Evolutionary conservation across 2,888 invertebrate species (phyloP).

Genomic region (Brenthis daphne): DNA sequence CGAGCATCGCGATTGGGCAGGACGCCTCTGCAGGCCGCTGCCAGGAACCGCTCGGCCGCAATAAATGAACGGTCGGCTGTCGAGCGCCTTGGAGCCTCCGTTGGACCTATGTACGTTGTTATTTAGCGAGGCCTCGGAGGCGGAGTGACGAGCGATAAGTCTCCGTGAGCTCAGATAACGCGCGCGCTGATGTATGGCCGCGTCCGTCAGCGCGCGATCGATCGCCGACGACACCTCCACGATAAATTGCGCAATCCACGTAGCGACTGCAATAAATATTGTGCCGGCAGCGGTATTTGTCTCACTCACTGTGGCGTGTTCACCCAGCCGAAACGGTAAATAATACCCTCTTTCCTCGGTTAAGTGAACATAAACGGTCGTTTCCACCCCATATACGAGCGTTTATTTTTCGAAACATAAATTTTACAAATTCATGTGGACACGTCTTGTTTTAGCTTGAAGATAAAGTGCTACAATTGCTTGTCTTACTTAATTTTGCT

Average conservation of each 20-base stretch:
- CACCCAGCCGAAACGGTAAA: conserved; percentile 81
- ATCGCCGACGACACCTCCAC: conserved; percentile 78
- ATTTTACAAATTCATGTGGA: conserved; percentile 75
- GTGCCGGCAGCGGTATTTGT: conserved; percentile 76
- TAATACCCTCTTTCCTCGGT: conserved; percentile 82
- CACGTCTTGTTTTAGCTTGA: conserved; percentile 50
- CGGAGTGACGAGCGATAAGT: conserved; percentile 66
- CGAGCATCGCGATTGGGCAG: conserved; percentile 84
- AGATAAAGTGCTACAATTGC: conserved; percentile 27
- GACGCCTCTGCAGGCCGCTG: conserved; percentile 67
- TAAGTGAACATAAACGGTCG: conserved; percentile 82
- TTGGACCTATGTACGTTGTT: conserved; percentile 57
- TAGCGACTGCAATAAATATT: conserved; percentile 80
- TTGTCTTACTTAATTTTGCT: conserved; percentile 19
- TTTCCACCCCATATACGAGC: conserved; percentile 82
- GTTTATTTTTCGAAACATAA: conserved; percentile 81
- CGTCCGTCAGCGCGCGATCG: conserved; percentile 76
- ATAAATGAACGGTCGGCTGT: conserved; percentile 61
- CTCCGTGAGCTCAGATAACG: conserved; percentile 79
- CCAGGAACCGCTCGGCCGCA: conserved; percentile 50
- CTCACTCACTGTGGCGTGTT: conserved; percentile 80
- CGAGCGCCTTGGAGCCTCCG: conserved; percentile 45
- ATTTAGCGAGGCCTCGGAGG: conserved; percentile 54
- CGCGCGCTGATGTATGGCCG: conserved; percentile 74
- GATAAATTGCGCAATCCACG: conserved; percentile 82